Conservation (phyloP, 1,140 invertebrate species). For the Bombus breviceps region DNA sequence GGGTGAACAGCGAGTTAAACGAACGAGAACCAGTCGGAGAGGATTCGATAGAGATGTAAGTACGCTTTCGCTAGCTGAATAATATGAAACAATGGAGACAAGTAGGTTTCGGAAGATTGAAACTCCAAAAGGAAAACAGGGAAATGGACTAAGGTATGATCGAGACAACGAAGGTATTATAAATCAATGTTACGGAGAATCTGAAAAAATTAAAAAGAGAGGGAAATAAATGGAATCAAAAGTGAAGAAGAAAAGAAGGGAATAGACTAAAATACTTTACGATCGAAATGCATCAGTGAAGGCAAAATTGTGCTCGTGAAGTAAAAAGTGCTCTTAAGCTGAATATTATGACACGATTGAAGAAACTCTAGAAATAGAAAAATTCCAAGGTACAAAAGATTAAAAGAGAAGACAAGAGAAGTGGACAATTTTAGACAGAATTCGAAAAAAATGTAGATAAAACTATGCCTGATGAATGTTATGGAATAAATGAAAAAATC, state of each 20-base stretch:
- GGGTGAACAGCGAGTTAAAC: neutral
- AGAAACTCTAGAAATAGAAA: too few species aligned
- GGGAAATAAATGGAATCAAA: neutral
- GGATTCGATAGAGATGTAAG: constrained; percentile 12
- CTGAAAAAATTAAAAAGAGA: neutral
- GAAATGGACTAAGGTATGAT: neutral
- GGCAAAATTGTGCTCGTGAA: too few species aligned
- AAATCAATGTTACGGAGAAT: neutral
- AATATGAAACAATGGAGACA: too few species aligned
- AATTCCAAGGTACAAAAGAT: too few species aligned
- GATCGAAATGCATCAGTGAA: too few species aligned
- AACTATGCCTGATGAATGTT: neutral
- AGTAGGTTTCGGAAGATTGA: neutral
- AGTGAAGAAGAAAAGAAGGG: too few species aligned
- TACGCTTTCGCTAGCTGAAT: neutral
- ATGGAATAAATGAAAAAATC: neutral
- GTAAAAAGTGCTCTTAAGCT: too few species aligned
- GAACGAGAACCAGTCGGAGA: neutral
- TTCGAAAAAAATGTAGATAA: neutral
- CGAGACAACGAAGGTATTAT: neutral
- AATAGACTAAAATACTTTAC: too few species aligned
- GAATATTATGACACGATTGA: too few species aligned
- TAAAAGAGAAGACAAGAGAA: too few species aligned
- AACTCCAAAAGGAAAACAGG: neutral
- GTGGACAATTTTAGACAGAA: too few species aligned